Conservation (phyloP, 2,113 vertebrate species). For the Rhinogobius similis region DNA sequence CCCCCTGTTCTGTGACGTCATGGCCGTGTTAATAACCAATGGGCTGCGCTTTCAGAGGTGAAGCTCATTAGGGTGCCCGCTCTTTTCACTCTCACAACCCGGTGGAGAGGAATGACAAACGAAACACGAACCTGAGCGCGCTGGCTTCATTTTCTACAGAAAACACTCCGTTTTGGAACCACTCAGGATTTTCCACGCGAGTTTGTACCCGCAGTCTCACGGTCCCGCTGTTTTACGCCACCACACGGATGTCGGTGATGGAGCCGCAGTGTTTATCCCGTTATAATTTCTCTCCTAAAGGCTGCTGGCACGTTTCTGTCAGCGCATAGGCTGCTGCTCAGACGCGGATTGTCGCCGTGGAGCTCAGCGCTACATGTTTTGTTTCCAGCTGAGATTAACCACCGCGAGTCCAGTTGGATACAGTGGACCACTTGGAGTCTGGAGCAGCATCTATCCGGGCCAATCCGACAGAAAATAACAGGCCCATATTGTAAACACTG, state of each 20-base stretch:
- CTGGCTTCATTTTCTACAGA: constrained; percentile 6
- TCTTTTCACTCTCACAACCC: constrained; percentile 52
- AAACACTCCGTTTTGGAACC: constrained; percentile 19
- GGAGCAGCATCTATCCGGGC: background rate
- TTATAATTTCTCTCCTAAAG: constrained; percentile 33
- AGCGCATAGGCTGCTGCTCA: constrained; percentile 12
- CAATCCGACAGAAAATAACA: background rate
- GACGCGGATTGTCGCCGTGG: constrained; percentile 56
- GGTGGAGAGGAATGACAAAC: constrained; percentile 28
- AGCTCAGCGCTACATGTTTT: constrained; percentile 19
- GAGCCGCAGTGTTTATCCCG: constrained; percentile 30
- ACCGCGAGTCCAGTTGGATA: constrained; percentile 40
- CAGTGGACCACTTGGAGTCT: constrained; percentile 49
- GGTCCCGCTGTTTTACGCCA: background rate
- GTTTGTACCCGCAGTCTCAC: background rate
- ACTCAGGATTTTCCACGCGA: constrained; percentile 35
- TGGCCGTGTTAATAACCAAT: constrained; percentile 22
- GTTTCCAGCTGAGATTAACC: constrained; percentile 41
- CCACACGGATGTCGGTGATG: constrained; percentile 33
- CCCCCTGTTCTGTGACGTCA: constrained; percentile 46
- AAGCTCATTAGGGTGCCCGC: constrained; percentile 70
- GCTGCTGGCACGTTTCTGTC: constrained; percentile 14
- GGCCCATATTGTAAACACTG: constrained; percentile 2
- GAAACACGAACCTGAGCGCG: constrained; percentile 35
- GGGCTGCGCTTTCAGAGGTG: constrained; percentile 72